Base-by-base conservation (phyloP, 2,888 invertebrate genomes). In the Epiperipatus broadwayi region DNA sequence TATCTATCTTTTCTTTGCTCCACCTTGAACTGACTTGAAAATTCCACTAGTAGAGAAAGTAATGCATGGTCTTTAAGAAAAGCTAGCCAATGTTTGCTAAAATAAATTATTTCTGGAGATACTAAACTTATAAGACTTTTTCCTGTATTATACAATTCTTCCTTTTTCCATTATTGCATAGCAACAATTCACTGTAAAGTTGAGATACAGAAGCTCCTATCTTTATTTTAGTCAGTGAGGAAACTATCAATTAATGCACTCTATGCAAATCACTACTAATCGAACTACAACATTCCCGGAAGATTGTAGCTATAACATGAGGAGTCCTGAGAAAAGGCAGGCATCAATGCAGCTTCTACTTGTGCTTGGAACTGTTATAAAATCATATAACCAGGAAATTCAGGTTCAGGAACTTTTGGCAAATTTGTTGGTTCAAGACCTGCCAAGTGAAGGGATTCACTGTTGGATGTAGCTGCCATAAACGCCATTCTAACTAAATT, bases 401-500 rank as follows among this genome's bases (percentile, higher is more conserved):
- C 91, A 0, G 91, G 93, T 57, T 95, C 93, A 0, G 89, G 85
- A 10, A 89, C 81, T 48, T 77, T 71, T 4, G 87, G 78, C n/a
- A n/a, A n/a, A 57, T 87, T 80, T 41, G 93, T 62, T 0, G 85
- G 81, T 50, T 77, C 73, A 39, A 93, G 66, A 1, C 91, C 87
- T 61, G 84, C 80, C 35, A 95, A 64, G 8, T 91, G 67, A 15
- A 95, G 64, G 29, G 83, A 83, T 66, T 93, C 93, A 25, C 84
- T 83, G 57, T 91, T 87, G 47, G 87, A 87, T 2, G 97, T 97
- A 2, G 95, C 95, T 1, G 91, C 89, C 66, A 99, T 97, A 59
- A 99, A 99, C 15, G 93, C 80, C 89, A 99, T 93, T 37, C 93
- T 72, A n/a, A 97, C 85, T 41, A 97, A 66, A 53, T 99, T 97